Base-by-base conservation (phyloP, 2,797 vertebrate species). In the Manis pentadactyla region DNA sequence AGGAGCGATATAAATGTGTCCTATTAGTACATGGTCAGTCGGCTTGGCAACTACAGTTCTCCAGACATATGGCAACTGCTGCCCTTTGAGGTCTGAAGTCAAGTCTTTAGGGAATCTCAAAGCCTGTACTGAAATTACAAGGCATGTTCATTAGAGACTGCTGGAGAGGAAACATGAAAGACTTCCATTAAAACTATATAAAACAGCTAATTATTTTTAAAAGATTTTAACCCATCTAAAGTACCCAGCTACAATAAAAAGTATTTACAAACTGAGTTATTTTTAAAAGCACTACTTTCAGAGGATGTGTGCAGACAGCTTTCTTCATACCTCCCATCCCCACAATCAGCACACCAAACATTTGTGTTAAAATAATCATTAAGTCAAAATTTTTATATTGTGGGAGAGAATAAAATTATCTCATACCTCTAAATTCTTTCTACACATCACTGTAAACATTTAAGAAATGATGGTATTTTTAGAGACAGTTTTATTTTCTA, bases 1-100 rank as follows among this genome's bases (percentile, higher is more conserved):
- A 83, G 90, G 57, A 97, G 97, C 98, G 97, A 97, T 95, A 98
- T 98, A 99, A 99, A 98, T 98, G 98, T 98, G 98, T 98, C 98
- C 98, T 99, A 98, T 98, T 99, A 99, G 98, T 98, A 98, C 97
- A 95, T 83, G 96, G 98, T 95, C 98, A 98, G 98, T 98, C 97
- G 98, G 98, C 96, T 98, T 98, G 98, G 98, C 98, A 99, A 98
- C 98, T 98, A 97, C 66, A 68, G 97, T 75, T 98, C 97, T 96
- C 95, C 98, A 99, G 98, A 99, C 98, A 99, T 98, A 99, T 98
- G 98, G 98, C 98, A 98, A 98, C 87, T 98, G 98, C 98, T 98
- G 98, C 98, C 98, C 98, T 98, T 91, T 97, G 91, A 99, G 98
- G 98, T 98, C 98, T 98, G 97, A 98, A 98, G 98, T 99, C 98